phyloP scores from a whole-genome alignment of 1,140 invertebrate genomes.

The Drosophila watanabei region DNA sequence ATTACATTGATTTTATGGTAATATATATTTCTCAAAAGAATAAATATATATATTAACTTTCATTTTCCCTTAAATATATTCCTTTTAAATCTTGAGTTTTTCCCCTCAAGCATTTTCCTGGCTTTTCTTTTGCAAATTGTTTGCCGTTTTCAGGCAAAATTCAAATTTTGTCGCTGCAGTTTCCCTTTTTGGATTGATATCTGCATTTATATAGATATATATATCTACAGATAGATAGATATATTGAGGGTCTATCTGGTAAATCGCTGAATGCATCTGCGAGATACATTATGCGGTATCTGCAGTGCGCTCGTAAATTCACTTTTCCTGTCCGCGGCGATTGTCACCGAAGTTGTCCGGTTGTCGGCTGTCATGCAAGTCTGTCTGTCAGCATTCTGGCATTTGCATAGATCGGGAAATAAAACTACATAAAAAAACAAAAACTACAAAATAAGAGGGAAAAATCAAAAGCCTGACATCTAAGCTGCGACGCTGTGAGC shows the following conservation, averaged over 20 bases:
- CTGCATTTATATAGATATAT: background rate
- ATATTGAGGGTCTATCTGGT: conserved; percentile 5
- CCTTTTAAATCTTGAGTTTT: background rate
- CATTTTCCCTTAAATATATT: conserved; percentile 1
- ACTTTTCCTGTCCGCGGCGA: conserved; percentile 49
- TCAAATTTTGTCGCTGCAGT: conserved; percentile 36
- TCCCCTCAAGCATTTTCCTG: background rate
- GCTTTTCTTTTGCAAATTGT: conserved; percentile 33
- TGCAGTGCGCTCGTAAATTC: conserved; percentile 78
- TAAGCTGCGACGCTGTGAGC: background rate
- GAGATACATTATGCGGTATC: conserved; percentile 80
- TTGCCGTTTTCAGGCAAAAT: conserved; percentile 31
- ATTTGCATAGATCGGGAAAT: conserved; percentile 51
- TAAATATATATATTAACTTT: background rate
- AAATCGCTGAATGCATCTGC: conserved; percentile 51
- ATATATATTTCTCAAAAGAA: background rate
- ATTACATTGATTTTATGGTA: background rate
- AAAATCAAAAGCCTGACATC: conserved; percentile 23
- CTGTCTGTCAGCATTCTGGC: conserved; percentile 49
- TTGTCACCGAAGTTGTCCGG: conserved; percentile 16
- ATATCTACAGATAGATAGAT: background rate
- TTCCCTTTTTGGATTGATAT: conserved; percentile 25
- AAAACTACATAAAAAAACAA: conserved; percentile 37
- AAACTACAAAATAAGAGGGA: background rate
- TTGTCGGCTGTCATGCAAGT: background rate